phyloP scores from a whole-genome alignment of 2,797 vertebrate genomes.

The Iguana delicatissima region DNA sequence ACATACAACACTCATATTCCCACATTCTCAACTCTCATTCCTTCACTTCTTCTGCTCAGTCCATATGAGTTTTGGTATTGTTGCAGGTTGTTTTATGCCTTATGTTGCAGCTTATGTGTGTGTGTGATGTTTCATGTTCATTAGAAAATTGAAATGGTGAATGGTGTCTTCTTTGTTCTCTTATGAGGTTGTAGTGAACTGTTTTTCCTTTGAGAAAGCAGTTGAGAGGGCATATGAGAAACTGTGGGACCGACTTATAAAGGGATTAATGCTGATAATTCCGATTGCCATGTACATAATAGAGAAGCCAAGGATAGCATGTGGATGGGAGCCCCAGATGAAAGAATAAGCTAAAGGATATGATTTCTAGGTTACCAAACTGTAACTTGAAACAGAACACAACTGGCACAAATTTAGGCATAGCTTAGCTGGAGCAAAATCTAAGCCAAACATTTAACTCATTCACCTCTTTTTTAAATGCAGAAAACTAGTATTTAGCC shows the following conservation, averaged over 20 bases:
- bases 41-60: neutral
- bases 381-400: neutral
- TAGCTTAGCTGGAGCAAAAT: neutral
- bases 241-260: neutral
- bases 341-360: neutral
- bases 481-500: neutral
- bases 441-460: constrained; percentile 3
- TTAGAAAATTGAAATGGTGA: neutral
- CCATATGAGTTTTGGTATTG: neutral
- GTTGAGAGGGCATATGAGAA: neutral
- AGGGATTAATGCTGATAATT: neutral
- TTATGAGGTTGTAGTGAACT: neutral
- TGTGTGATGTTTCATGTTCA: no score
- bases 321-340: neutral
- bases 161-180: neutral
- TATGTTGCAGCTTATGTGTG: neutral
- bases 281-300: neutral
- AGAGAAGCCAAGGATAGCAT: neutral
- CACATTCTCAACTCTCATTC: neutral
- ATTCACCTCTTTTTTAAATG: constrained; percentile 1
- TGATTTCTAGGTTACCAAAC: neutral
- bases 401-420: neutral
- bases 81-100: no score
- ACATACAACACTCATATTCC: neutral
- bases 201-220: neutral